Conservation (phyloP, 2,888 invertebrate genomes). For the Acanthosepion esculentum region DNA sequence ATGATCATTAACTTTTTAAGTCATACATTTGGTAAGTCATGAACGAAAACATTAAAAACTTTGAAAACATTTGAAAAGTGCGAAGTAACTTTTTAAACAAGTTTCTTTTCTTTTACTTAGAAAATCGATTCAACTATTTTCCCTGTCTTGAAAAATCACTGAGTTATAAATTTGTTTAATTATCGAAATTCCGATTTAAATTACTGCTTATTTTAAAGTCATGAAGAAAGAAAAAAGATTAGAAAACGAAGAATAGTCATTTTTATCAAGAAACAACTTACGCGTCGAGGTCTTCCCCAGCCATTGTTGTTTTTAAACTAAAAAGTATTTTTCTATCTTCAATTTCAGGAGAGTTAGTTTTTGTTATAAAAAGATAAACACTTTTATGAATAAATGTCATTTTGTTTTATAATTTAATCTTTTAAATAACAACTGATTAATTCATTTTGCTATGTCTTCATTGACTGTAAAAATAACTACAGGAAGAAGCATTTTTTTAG, state of each 20-base stretch:
- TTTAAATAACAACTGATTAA: no score
- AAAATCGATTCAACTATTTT: no score
- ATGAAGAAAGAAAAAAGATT: not conserved
- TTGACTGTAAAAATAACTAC: no score
- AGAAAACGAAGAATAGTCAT: not conserved
- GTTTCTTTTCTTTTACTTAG: not conserved
- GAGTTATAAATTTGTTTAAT: not conserved
- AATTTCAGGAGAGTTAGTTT: not conserved
- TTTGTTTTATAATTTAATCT: no score
- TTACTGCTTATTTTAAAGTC: not conserved
- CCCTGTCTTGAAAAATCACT: no score
- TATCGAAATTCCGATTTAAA: not conserved
- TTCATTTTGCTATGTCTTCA: no score
- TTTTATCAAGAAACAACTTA: not conserved
- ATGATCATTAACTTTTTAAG: not conserved
- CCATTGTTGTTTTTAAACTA: not conserved
- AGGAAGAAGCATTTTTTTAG: no score
- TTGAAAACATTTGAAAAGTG: not conserved
- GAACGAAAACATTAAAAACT: not conserved
- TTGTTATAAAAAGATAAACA: no score
- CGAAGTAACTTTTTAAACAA: not conserved
- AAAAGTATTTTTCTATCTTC: not conserved
- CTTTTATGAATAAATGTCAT: no score
- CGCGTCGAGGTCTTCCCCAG: not conserved
- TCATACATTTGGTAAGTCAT: not conserved